These are phyloP conservation scores for Rallus crepitans DNA, from an alignment of 2,797 vertebrate species.

Conservation along the genomic window DNA sequence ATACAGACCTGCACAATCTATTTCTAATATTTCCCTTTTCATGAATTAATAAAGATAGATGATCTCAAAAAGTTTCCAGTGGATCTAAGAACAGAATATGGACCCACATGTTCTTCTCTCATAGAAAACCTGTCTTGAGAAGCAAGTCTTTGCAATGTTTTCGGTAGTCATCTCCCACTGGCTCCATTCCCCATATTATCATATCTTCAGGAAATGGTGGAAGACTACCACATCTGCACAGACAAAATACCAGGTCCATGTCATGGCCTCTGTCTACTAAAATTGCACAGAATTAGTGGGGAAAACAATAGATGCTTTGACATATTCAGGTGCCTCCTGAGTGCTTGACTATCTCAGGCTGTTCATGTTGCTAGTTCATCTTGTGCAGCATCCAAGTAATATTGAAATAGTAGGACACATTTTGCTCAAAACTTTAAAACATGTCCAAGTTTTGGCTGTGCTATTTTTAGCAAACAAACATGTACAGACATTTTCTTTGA, in stretches of 20 bases:
- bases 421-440: neutral
- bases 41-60: neutral
- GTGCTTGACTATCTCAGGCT: neutral
- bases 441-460: neutral
- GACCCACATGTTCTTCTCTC: neutral
- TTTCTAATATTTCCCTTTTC: neutral
- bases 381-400: neutral
- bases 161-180: neutral
- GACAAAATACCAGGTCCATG: neutral
- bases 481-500: conserved; percentile 4
- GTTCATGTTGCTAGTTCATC: neutral
- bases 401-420: neutral
- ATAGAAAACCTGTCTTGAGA: neutral
- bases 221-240: neutral
- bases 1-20: neutral
- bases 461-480: conserved; percentile 36
- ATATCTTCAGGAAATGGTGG: neutral
- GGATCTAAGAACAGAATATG: neutral
- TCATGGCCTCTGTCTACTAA: neutral
- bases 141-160: neutral
- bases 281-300: neutral
- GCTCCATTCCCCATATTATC: neutral
- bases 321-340: neutral
- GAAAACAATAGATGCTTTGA: neutral
- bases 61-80: neutral